These are phyloP conservation scores for Xenopus borealis DNA, from an alignment of 2,113 vertebrate genomes.

Conservation along the genomic window DNA sequence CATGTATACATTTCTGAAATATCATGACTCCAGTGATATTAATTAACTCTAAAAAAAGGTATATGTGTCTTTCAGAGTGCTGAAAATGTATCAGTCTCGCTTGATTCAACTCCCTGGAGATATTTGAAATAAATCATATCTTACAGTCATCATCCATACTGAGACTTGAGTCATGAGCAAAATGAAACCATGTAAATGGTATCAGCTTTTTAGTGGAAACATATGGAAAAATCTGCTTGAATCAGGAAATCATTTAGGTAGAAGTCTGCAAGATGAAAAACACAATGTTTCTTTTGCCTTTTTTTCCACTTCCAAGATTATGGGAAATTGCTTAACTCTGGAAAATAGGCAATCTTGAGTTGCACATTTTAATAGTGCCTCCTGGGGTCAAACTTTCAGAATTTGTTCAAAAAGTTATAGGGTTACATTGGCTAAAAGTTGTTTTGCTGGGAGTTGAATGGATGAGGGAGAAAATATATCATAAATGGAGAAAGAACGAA, in stretches of 20 bases:
- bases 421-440: not conserved
- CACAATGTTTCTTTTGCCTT: slow-evolving; percentile 5
- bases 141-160: slow-evolving; percentile 51
- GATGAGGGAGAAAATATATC: not conserved
- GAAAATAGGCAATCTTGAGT: slow-evolving; percentile 48
- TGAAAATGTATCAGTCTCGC: slow-evolving; percentile 43
- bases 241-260: slow-evolving; percentile 61
- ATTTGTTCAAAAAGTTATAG: not conserved
- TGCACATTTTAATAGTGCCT: slow-evolving; percentile 49
- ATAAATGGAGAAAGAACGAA: not conserved
- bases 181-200: slow-evolving; percentile 58
- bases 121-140: slow-evolving; percentile 53
- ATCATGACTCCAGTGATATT: slow-evolving; percentile 15
- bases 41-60: slow-evolving; percentile 46
- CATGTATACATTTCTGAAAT: slow-evolving; percentile 15
- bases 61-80: slow-evolving; percentile 34
- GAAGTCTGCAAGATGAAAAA: slow-evolving; percentile 52
- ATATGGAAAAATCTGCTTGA: slow-evolving; percentile 51
- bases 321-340: slow-evolving; percentile 50
- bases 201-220: slow-evolving; percentile 61
- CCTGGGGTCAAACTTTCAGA: slow-evolving; percentile 1
- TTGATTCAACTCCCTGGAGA: slow-evolving; percentile 50
- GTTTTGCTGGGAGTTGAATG: not conserved
- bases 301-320: slow-evolving; percentile 46
- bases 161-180: slow-evolving; percentile 53